phyloP scores from a whole-genome alignment of 2,113 vertebrate species.

The Notiomystis cincta region DNA sequence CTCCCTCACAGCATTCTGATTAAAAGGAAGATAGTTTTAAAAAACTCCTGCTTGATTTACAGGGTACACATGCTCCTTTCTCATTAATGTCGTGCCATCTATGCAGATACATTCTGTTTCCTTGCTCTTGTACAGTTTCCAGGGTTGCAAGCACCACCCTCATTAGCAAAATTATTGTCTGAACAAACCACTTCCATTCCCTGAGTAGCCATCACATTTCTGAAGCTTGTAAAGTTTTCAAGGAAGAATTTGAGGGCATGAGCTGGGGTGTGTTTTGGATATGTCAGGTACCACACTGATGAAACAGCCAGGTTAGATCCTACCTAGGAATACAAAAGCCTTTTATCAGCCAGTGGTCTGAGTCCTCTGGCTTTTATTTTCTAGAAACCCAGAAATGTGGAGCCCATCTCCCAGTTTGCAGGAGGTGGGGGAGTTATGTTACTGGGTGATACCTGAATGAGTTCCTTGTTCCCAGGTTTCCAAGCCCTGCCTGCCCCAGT shows the following conservation, averaged over 20 bases:
- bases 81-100: accelerated
- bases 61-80: neutral
- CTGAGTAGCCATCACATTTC: neutral
- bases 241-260: neutral
- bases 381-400: accelerated
- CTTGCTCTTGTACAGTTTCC: neutral
- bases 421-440: accelerated
- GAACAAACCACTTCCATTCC: neutral
- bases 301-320: neutral
- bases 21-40: neutral
- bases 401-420: neutral
- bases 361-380: neutral
- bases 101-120: neutral
- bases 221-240: neutral
- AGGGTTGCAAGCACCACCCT: neutral
- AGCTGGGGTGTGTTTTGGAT: neutral
- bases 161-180: neutral
- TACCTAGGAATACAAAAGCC: neutral
- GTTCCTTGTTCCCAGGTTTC: neutral
- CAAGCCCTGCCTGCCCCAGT: neutral
- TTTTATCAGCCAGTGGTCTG: neutral
- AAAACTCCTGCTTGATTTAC: neutral
- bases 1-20: neutral
- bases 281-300: neutral
- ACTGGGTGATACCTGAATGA: neutral